These are phyloP conservation scores for Alca torda DNA, from an alignment of 2,797 vertebrate genomes.

Conservation along the genomic window DNA sequence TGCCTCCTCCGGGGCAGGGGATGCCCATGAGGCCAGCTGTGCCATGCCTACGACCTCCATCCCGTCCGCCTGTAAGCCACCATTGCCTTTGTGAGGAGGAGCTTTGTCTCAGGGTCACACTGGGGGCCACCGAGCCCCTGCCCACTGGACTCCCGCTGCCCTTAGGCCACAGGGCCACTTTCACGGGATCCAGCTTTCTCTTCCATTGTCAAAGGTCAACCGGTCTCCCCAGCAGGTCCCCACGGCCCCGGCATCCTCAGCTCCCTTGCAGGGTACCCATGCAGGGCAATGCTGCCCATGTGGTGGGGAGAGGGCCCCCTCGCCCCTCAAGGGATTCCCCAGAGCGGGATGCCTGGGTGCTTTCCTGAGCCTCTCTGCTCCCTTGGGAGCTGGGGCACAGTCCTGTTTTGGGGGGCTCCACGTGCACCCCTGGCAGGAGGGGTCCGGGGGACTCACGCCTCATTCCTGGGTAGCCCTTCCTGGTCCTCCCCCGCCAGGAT, in stretches of 20 bases:
- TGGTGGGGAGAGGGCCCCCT: background rate
- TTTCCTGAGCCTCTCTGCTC: background rate
- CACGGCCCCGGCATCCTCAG: constrained; percentile 12
- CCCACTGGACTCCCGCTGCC: constrained; percentile 70
- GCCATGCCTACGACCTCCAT: constrained; percentile 61
- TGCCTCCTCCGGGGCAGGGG: constrained; percentile 41
- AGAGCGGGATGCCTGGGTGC: background rate
- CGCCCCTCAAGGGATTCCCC: background rate
- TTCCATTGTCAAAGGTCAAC: constrained; percentile 72
- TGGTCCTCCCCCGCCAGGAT: background rate
- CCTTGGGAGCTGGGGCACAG: constrained; percentile 1
- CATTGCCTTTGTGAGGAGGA: constrained; percentile 84
- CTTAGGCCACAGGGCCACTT: constrained; percentile 71
- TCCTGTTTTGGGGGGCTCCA: background rate
- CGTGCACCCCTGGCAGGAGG: background rate
- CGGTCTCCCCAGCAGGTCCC: constrained; percentile 38
- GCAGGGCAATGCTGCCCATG: background rate
- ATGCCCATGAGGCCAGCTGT: constrained; percentile 29
- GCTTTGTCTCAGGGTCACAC: constrained; percentile 81
- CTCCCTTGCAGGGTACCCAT: constrained; percentile 23
- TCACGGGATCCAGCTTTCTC: constrained; percentile 75
- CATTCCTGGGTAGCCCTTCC: constrained; percentile 34
- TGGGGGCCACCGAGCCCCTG: constrained; percentile 70
- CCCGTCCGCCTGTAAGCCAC: constrained; percentile 80
- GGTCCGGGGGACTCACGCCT: constrained; percentile 11